Base-by-base conservation (phyloP, 2,888 invertebrate species). In the Dicyrtomina minuta region DNA sequence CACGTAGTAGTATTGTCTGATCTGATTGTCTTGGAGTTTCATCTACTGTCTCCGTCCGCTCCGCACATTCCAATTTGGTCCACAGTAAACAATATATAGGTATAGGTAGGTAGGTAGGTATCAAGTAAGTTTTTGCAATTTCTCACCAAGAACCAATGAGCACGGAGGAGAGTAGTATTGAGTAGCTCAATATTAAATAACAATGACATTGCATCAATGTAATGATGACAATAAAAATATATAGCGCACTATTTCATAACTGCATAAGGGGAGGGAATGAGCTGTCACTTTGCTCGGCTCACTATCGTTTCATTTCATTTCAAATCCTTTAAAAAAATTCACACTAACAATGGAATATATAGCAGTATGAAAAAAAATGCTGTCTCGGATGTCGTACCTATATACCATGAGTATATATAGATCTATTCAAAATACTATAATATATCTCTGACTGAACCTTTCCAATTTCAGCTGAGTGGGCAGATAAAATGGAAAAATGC, bases 221-320 rank as follows among this genome's bases (percentile, higher is more conserved):
- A 64, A 64, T 51, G 51, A 64, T 27, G 64, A 53, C 39, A 20
- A 22, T 62, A 62, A 62, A 62, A 62, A 46, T 49, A 49, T 26
- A 59, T 26, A n/a, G 56, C 33, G 26, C 15, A 62, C 62, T 62
- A 33, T 62, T 49, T 27, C 62, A 27, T 49, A 62, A 27, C 49
- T 46, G 20, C 39, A 26, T 5, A 61, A 46, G 43, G 44, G 61
- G 44, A 44, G 26, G 26, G 22, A 26, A 44, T 6, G 43, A 60
- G 39, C 22, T 60, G 59, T 60, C 43, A 60, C 43, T 43, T 58
- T 39, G 26, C 33, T 39, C 13, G 4, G 39, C 17, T 17, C 39
- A 12, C 20, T 17, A 13, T 33, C 5, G n/a, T 27, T 17, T 58
- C 58, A 58, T 17, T 5, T 33, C 5, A 39, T 27, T 17, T 58